A percentile compares a stretch with the other conserved stretches of the same genome.
These are phyloP conservation scores for Macquaria ambigua DNA, from an alignment of 2,113 vertebrate species.

Conservation along the genomic window DNA sequence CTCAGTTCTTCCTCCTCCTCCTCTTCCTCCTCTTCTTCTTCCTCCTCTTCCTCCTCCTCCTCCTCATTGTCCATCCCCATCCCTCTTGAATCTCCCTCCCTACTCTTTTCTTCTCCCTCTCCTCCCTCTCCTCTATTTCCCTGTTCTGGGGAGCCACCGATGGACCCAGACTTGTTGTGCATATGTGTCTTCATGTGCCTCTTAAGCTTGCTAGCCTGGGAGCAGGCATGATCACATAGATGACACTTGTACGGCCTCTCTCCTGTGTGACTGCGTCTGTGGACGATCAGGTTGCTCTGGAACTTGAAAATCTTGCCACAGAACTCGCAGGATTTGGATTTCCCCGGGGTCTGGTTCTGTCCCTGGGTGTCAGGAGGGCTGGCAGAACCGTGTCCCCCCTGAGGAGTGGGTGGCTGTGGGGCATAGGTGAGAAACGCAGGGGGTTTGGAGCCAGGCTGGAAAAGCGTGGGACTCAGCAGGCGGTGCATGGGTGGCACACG, in stretches of 20 bases:
- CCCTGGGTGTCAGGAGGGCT: constrained; percentile 88
- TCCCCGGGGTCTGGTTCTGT: constrained; percentile 90
- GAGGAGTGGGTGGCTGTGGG: constrained; percentile 78
- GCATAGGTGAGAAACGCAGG: constrained; percentile 93
- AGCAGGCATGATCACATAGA: constrained; percentile 98
- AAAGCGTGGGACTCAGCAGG: constrained; percentile 92
- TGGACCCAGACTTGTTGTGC: constrained; percentile 97
- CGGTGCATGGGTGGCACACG: constrained; percentile 98
- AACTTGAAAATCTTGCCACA: constrained; percentile 99
- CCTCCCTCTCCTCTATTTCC: constrained; percentile 91
- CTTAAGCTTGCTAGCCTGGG: constrained; percentile 99
- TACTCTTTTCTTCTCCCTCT: constrained; percentile 90
- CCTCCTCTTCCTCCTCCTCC: constrained; percentile 91
- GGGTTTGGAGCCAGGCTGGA: constrained; percentile 95
- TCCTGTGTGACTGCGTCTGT: constrained; percentile 97
- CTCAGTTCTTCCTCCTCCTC: constrained; percentile 96
- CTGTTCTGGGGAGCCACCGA: constrained; percentile 94
- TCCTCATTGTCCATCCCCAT: constrained; percentile 93
- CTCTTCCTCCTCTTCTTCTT: constrained; percentile 91
- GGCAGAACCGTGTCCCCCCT: constrained; percentile 70
- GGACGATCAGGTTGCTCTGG: constrained; percentile 98
- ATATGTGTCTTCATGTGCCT: constrained; percentile 99
- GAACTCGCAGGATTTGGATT: constrained; percentile 99
- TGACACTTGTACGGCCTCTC: constrained; percentile 99
- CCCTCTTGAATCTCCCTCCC: constrained; percentile 88